Evolutionary conservation across 2,888 invertebrate species (phyloP).

Genomic region (Pyrgus malvae): DNA sequence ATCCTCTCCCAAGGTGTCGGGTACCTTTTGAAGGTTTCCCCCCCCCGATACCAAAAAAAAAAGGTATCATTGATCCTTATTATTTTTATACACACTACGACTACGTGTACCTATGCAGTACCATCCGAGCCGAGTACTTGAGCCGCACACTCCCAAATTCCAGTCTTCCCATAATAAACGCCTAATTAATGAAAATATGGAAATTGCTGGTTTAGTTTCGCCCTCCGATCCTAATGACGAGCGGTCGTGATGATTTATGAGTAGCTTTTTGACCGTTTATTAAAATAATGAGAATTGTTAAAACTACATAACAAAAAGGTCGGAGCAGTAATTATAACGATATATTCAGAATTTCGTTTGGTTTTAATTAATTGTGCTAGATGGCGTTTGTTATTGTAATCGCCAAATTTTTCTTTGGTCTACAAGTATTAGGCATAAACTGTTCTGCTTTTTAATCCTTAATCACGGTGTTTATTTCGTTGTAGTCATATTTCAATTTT

Average conservation of each 20-base stretch:
- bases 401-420: neutral
- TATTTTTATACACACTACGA: no score
- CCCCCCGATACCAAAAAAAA: no score
- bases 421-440: neutral
- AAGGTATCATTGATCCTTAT: no score
- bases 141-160: constrained; percentile 2
- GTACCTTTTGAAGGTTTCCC: no score
- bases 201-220: constrained; percentile 55
- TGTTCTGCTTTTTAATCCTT: no score
- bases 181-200: constrained; percentile 65
- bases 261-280: constrained; percentile 58
- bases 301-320: constrained; percentile 44
- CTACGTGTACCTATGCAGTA: no score
- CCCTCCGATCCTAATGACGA: constrained; percentile 52
- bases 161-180: constrained; percentile 17
- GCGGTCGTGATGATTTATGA: constrained; percentile 66
- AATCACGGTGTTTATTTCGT: no score
- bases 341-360: constrained; percentile 27
- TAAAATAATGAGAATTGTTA: constrained; percentile 60
- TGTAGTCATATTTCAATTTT: no score
- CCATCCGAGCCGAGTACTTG: neutral
- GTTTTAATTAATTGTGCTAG: constrained; percentile 16
- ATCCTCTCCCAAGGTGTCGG: no score
- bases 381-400: constrained; percentile 30
- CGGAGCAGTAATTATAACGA: constrained; percentile 41